Conservation (phyloP, 2,888 invertebrate genomes). For the Opisthograptis luteolata region DNA sequence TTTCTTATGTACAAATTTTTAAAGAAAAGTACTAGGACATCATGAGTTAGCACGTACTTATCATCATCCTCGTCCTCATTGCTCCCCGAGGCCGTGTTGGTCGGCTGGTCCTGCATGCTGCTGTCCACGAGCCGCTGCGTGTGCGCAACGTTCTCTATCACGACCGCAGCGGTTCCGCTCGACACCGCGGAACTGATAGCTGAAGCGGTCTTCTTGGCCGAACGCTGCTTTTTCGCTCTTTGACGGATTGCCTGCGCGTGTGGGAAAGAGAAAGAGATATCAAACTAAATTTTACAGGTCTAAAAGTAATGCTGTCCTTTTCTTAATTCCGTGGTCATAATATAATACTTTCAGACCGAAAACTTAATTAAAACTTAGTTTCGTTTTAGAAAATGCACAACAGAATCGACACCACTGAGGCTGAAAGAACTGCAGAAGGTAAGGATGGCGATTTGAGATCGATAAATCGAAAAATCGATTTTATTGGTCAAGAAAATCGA, state of each 20-base stretch:
- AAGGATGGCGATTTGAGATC: too few relatives aligned
- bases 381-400: too few relatives aligned
- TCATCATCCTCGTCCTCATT: constrained; percentile 92
- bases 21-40: too few relatives aligned
- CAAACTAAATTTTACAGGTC: neutral
- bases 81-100: constrained; percentile 95
- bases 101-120: constrained; percentile 88
- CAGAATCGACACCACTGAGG: too few relatives aligned
- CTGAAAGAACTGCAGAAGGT: too few relatives aligned
- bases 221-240: constrained; percentile 92
- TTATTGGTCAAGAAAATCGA: too few relatives aligned
- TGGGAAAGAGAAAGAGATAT: neutral
- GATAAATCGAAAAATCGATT: too few relatives aligned
- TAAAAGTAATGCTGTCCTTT: too few relatives aligned
- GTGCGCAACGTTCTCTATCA: constrained; percentile 94
- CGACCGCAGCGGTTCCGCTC: constrained; percentile 91
- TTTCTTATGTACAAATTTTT: too few relatives aligned
- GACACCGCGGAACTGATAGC: constrained; percentile 86
- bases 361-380: too few relatives aligned
- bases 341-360: too few relatives aligned
- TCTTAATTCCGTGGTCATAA: too few relatives aligned
- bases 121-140: constrained; percentile 90
- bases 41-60: constrained; percentile 63
- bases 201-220: constrained; percentile 86
- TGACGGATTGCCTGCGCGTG: constrained; percentile 89